phyloP scores from a whole-genome alignment of 2,113 vertebrate genomes.

The Xenopus borealis region DNA sequence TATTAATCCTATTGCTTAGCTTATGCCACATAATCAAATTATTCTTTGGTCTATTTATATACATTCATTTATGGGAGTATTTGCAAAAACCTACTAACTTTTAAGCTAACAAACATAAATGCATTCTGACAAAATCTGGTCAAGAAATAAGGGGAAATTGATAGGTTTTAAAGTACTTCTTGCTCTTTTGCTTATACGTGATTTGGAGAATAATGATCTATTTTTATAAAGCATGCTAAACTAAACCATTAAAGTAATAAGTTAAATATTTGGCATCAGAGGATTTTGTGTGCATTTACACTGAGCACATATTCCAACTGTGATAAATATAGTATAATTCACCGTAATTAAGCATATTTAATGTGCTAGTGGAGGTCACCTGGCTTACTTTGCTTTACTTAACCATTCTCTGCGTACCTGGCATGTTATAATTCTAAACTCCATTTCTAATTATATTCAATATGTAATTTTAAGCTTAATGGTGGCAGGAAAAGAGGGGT shows the following conservation, averaged over 20 bases:
- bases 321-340: slow-evolving; percentile 27
- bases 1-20: too few relatives aligned
- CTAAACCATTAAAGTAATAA: slow-evolving; percentile 30
- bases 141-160: too few relatives aligned
- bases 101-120: too few relatives aligned
- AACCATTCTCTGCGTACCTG: slow-evolving; percentile 49
- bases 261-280: slow-evolving; percentile 27
- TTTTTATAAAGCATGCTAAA: neutral
- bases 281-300: slow-evolving; percentile 39
- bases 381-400: slow-evolving; percentile 53
- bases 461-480: slow-evolving; percentile 41
- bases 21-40: too few relatives aligned
- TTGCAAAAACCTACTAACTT: too few relatives aligned
- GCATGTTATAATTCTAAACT: slow-evolving; percentile 51
- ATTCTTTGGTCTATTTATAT: too few relatives aligned
- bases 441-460: slow-evolving; percentile 50
- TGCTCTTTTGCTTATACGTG: too few relatives aligned
- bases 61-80: too few relatives aligned
- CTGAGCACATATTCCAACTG: slow-evolving; percentile 51
- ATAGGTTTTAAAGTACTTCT: too few relatives aligned
- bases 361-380: slow-evolving; percentile 34
- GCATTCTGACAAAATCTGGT: too few relatives aligned
- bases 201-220: neutral
- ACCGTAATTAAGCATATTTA: slow-evolving; percentile 49
- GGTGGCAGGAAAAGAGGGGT: slow-evolving; percentile 21